Conservation (phyloP, 2,797 vertebrate species). For the Bradypus variegatus region DNA sequence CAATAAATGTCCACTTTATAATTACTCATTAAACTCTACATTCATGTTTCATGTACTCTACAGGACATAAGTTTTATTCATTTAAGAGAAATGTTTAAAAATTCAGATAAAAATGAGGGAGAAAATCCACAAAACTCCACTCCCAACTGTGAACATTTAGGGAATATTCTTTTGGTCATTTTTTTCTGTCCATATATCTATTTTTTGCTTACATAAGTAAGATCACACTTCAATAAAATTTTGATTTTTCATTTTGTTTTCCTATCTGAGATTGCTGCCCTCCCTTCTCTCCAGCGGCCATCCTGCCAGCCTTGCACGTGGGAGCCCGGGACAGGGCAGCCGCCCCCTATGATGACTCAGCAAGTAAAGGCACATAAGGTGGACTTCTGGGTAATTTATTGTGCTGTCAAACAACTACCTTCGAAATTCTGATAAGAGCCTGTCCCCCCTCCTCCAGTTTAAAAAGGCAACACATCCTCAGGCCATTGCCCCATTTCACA, state of each 20-base stretch:
- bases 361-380: not conserved
- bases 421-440: not conserved
- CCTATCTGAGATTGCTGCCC: not conserved
- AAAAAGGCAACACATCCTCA: not conserved
- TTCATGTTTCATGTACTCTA: not conserved
- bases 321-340: fast-evolving
- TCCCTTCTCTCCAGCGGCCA: not conserved
- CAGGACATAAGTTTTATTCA: not conserved
- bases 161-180: not conserved
- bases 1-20: not conserved
- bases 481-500: not conserved
- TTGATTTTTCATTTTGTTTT: not conserved
- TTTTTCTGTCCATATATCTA: not conserved
- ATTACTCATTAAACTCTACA: not conserved
- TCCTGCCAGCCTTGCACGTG: not conserved
- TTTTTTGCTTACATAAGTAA: not conserved
- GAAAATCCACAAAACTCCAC: not conserved
- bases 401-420: not conserved
- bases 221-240: not conserved
- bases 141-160: not conserved
- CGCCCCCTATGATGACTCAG: not conserved
- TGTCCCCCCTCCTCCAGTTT: not conserved
- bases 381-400: not conserved
- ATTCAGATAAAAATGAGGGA: not conserved
- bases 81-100: not conserved